These are phyloP conservation scores for Marcusenius ussheri DNA, from an alignment of 2,113 vertebrate genomes.

Conservation along the genomic window DNA sequence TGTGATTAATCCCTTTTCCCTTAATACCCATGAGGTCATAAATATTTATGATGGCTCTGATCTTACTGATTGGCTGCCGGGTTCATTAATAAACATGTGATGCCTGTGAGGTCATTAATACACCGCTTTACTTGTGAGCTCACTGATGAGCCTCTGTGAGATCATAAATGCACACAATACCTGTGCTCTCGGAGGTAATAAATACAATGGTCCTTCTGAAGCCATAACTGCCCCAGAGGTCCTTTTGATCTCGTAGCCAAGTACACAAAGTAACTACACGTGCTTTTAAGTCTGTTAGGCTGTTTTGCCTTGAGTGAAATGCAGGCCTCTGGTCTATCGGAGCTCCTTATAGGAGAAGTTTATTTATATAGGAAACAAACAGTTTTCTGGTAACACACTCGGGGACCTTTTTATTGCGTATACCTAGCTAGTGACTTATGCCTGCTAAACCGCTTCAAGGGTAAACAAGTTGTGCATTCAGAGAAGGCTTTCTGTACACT, in stretches of 20 bases:
- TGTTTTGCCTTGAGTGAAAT: background rate
- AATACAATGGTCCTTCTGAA: background rate
- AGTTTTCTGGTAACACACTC: conserved; percentile 1
- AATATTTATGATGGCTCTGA: background rate
- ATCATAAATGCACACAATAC: background rate
- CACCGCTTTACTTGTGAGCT: background rate
- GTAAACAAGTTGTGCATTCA: background rate
- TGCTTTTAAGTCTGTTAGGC: background rate
- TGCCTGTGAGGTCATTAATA: background rate
- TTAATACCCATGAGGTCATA: background rate
- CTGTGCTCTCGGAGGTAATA: background rate
- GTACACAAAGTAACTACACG: background rate
- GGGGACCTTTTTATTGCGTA: background rate
- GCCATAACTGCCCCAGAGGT: background rate
- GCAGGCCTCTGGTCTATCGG: background rate
- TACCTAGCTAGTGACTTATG: background rate
- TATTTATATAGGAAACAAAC: background rate
- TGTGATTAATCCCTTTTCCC: background rate
- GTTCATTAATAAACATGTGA: background rate
- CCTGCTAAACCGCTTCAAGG: background rate
- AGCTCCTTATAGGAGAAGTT: background rate
- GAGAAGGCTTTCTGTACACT: background rate
- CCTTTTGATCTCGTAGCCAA: background rate
- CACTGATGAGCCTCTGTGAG: background rate
- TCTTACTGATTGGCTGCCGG: background rate